Conservation (phyloP, 2,888 invertebrate species). For the Pogonocherus hispidulus region DNA sequence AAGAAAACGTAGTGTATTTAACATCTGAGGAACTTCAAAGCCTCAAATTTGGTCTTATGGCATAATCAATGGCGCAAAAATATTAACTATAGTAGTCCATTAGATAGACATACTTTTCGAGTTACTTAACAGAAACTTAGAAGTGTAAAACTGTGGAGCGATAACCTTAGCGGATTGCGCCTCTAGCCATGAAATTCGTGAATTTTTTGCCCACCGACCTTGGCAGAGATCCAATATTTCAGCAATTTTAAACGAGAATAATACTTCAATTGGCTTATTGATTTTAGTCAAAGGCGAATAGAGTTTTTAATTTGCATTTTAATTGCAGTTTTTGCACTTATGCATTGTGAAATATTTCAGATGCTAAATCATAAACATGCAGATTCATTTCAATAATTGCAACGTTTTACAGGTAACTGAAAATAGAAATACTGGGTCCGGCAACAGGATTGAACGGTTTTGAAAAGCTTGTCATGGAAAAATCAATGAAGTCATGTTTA, state of each 20-base stretch:
- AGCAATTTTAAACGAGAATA: conserved; percentile 11
- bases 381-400: no score
- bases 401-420: no score
- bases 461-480: no score
- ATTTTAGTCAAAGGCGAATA: not conserved
- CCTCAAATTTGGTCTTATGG: no score
- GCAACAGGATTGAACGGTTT: no score
- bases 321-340: not conserved
- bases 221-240: conserved; percentile 41
- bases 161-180: conserved; percentile 39
- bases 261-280: conserved; percentile 13
- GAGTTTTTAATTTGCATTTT: not conserved
- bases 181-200: conserved; percentile 37
- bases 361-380: no score
- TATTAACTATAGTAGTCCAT: no score
- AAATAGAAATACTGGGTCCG: no score
- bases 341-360: not conserved
- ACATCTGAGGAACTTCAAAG: no score
- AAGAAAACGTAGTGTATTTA: no score
- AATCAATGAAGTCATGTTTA: no score
- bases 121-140: conserved; percentile 36
- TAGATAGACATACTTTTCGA: conserved; percentile 22
- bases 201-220: conserved; percentile 39
- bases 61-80: no score
- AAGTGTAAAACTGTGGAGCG: conserved; percentile 34